Base-by-base conservation (phyloP, 1,140 invertebrate genomes). In the Frieseomelitta varia region DNA sequence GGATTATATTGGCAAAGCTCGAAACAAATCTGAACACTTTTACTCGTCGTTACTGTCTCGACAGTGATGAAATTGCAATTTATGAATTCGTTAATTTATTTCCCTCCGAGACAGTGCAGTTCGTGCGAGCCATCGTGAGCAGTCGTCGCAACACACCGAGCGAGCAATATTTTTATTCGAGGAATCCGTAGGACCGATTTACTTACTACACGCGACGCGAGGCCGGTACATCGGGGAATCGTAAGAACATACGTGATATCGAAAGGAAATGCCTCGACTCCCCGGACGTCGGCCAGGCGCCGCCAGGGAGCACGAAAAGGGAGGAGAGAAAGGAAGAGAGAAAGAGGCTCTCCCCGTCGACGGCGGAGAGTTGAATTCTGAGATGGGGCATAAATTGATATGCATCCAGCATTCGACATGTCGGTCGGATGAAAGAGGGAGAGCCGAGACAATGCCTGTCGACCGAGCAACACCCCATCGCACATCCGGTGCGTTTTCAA, bases 401-500 rank as follows among this genome's bases (percentile, higher is more conserved):
- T 93, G 92, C 92, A 91, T 91, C 87, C 90, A 88, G 90, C 92
- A 93, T 92, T 92, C 90, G 88, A 93, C 92, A 91, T 91, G 92
- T 92, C 93, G 93, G 93, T 90, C 87, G 92, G 92, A 94, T 94
- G 88, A 94, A 94, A 94, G 93, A 92, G 81, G 87, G 82, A 88
- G 90, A 87, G 81, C 78, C 79, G 82, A 93, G 91, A 94, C 92
- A 94, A 94, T 93, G 88, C 89, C 90, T 82, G 91, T 90, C 90
- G 91, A 63, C 88, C 88, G 81, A 88, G 91, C 90, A 77, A 77
- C 74, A 90, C 82, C 85, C 88, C 90, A 87, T 89, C 88, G 86
- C 85, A 90, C 92, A 93, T 94, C 93, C 93, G 93, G 93, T 89
- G 90, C 90, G 89, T 92, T 91, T 94, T 94, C 93, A 92, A 88